Evolutionary conservation across 2,888 invertebrate genomes (phyloP).

Genomic region (Caenorhabditis parvicauda): DNA sequence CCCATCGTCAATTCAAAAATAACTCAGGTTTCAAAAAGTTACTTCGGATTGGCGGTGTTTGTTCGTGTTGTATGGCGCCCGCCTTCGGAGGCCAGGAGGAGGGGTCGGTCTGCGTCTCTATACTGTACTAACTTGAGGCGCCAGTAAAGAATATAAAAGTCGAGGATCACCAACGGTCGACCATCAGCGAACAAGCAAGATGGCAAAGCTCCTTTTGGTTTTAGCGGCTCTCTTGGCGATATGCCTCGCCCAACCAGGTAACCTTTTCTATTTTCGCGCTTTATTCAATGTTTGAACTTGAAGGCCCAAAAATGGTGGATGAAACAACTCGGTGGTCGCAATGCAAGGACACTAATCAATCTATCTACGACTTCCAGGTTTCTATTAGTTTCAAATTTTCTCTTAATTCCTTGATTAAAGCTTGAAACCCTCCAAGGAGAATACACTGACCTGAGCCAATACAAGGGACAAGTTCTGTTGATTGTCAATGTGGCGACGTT

Average conservation of each 20-base stretch:
- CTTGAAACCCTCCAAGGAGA: slow-evolving; percentile 60
- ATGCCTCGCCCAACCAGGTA: slow-evolving; percentile 29
- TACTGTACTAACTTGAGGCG: background rate
- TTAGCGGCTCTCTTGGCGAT: slow-evolving; percentile 17
- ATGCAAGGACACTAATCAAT: slow-evolving; percentile 53
- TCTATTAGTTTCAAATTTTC: background rate
- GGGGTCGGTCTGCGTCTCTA: background rate
- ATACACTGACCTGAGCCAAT: slow-evolving; percentile 57
- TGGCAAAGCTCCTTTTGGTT: slow-evolving; percentile 17
- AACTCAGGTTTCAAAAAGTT: too few species aligned
- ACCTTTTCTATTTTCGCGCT: background rate
- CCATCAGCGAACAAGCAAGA: slow-evolving; percentile 9
- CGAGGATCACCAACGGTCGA: background rate
- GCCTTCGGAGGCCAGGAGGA: too few species aligned
- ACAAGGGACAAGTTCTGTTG: slow-evolving; percentile 58
- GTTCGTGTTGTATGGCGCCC: too few species aligned
- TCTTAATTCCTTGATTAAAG: slow-evolving; percentile 14
- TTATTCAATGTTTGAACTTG: background rate
- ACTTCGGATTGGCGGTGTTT: too few species aligned
- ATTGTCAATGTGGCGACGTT: slow-evolving; percentile 62
- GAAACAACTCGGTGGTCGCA: slow-evolving; percentile 60
- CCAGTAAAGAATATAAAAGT: background rate
- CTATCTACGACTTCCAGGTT: slow-evolving; percentile 59
- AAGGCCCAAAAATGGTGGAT: slow-evolving; percentile 59
- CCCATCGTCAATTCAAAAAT: too few species aligned